Evolutionary conservation across 2,797 vertebrate species (phyloP).

Genomic region (Fundulus diaphanus): DNA sequence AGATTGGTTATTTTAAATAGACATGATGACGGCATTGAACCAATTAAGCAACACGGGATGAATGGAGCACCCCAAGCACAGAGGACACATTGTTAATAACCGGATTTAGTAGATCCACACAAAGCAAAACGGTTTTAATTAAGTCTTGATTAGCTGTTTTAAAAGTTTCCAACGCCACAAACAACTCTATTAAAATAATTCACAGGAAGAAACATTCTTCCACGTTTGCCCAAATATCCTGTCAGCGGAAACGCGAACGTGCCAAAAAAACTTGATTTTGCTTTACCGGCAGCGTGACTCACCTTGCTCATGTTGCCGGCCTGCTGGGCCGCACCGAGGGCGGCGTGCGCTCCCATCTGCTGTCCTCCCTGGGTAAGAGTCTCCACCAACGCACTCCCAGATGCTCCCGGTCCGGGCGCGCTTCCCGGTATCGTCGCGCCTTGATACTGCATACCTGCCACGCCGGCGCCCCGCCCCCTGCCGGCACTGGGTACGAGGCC

Average conservation of each 20-base stretch:
- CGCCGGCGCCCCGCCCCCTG: constrained; percentile 87
- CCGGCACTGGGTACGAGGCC: constrained; percentile 88
- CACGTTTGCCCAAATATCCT: not conserved
- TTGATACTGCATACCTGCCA: constrained; percentile 89
- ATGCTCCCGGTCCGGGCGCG: constrained; percentile 77
- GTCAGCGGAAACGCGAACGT: not conserved
- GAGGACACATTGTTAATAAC: constrained; percentile 5
- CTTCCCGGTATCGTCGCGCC: constrained; percentile 83
- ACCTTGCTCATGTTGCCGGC: constrained; percentile 94
- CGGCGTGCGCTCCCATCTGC: constrained; percentile 87
- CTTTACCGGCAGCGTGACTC: constrained; percentile 55
- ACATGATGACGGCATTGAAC: not conserved
- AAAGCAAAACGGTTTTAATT: not conserved
- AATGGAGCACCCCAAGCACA: not conserved
- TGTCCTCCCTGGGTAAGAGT: constrained; percentile 91
- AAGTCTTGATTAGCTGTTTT: constrained; percentile 2
- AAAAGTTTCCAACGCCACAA: constrained; percentile 12
- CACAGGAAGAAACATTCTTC: not conserved
- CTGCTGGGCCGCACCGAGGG: constrained; percentile 87
- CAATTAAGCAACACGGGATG: not conserved
- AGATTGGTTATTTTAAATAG: not conserved
- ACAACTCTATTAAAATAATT: constrained; percentile 14
- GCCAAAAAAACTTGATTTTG: not conserved
- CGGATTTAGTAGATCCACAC: not conserved
- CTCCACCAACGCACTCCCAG: constrained; percentile 90